A percentile compares a stretch with the other conserved stretches of the same genome.
phyloP scores from a whole-genome alignment of 2,797 vertebrate genomes.

The Pangasius djambal region DNA sequence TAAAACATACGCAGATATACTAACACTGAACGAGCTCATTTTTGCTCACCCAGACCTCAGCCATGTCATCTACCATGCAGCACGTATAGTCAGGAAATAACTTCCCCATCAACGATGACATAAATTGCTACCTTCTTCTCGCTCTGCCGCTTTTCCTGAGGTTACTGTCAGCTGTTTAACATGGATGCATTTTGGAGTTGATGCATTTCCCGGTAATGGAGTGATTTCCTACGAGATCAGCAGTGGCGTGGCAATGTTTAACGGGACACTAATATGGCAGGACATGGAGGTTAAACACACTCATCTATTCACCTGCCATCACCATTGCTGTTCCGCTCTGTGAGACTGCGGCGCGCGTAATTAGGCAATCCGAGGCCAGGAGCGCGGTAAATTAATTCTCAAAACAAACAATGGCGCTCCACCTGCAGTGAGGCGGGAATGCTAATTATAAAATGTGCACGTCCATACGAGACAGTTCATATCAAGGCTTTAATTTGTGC shows the following conservation, averaged over 20 bases:
- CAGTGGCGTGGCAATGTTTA: slow-evolving; percentile 45
- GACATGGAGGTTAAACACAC: slow-evolving; percentile 60
- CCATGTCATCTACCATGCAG: background rate
- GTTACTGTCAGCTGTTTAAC: background rate
- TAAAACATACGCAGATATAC: background rate
- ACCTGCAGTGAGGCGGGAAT: slow-evolving; percentile 46
- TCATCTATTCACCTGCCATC: slow-evolving; percentile 61
- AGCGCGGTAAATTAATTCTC: slow-evolving; percentile 59
- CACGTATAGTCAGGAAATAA: background rate
- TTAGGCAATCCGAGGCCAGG: slow-evolving; percentile 52
- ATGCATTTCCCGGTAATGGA: slow-evolving; percentile 43
- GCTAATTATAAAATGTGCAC: slow-evolving; percentile 36
- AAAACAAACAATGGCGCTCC: slow-evolving; percentile 59
- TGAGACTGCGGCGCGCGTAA: slow-evolving; percentile 47
- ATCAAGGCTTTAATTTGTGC: slow-evolving; percentile 5
- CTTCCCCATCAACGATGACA: background rate
- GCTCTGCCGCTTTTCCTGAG: background rate
- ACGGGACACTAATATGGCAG: slow-evolving; percentile 50
- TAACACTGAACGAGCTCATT: too few relatives aligned
- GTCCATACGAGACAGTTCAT: background rate
- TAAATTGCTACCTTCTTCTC: background rate
- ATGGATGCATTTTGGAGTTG: background rate
- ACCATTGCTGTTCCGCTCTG: slow-evolving; percentile 49
- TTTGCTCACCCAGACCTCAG: too few relatives aligned
- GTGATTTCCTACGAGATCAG: slow-evolving; percentile 53